These are phyloP conservation scores for Telmatherina bonti DNA, from an alignment of 2,797 vertebrate species.

Conservation along the genomic window DNA sequence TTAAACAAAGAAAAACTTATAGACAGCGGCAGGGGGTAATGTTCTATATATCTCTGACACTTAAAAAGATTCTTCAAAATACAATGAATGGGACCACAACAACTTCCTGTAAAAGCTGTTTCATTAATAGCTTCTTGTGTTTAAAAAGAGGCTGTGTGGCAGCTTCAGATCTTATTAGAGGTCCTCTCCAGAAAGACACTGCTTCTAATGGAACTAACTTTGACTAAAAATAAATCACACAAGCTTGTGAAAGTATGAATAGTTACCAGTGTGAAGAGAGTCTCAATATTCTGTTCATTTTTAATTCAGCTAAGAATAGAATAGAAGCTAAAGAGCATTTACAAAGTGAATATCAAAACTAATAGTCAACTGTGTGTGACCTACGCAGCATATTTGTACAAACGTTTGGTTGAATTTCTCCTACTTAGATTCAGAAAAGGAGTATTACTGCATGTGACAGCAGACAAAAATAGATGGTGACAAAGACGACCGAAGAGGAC, in stretches of 20 bases:
- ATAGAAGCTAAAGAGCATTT: background rate
- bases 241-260: background rate
- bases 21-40: background rate
- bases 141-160: background rate
- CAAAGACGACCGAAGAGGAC: conserved; percentile 27
- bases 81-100: background rate
- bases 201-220: background rate
- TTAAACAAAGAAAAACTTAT: background rate
- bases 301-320: background rate
- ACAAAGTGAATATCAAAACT: background rate
- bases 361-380: background rate
- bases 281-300: background rate
- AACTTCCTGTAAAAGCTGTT: background rate
- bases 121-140: background rate
- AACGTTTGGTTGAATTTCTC: conserved; percentile 24
- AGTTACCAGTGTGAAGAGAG: background rate
- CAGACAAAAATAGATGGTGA: conserved; percentile 39
- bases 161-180: conserved; percentile 5
- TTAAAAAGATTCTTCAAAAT: background rate
- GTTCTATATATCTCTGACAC: background rate
- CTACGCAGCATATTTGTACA: conserved; percentile 11
- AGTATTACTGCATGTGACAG: conserved; percentile 21
- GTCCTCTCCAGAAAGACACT: conserved; percentile 1
- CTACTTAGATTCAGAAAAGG: conserved; percentile 1
- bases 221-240: conserved; percentile 18